Evolutionary conservation across 2,797 vertebrate genomes (phyloP), one percentile per base, ranked within the genome.

Genomic region (Vespertilio murinus): DNA sequence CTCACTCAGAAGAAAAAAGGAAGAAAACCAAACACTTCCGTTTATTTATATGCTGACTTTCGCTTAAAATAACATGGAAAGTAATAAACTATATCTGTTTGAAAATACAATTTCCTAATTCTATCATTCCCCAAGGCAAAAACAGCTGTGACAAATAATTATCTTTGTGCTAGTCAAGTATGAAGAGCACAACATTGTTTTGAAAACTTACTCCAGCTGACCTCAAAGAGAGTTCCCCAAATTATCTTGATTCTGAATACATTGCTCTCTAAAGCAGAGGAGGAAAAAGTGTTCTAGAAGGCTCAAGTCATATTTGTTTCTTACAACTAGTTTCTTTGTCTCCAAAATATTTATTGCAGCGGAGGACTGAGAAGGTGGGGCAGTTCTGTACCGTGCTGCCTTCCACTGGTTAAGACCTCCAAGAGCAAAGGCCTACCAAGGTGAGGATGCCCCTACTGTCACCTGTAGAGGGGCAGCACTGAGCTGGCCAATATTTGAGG

Each of bases 41-140:
- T 89, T 97, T 88, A 96, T 91, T 96, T 97, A 96, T 93, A 71
- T 10, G 92, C 93, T 96, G 88, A 94, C 73, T 97, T 97, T 94
- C 96, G 79, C 93, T 97, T 97, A 96, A 97, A 97, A 97, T 52
- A 95, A 96, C 97, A 94, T 93, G 96, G 94, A 97, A 97, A 97
- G 93, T 91, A 98, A 97, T 96, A 98, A 96, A 96, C 84, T 38
- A 3, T 92, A 95, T 97, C 93, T 95, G 97, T 93, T 94, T 87
- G 90, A 92, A 94, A 97, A 97, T 96, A 94, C 88, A 95, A 69
- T 95, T 97, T 94, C 81, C 95, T 98, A 97, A 98, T 97, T 97
- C 97, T 97, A 97, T 98, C 97, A 95, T 96, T 95, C 95, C 97
- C 89, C 95, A 91, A 97, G 96, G 97, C 94, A 96, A 91, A 67